Percentiles rank a stretch among this genome's conserved stretches.
Evolutionary conservation across 2,797 vertebrate species (phyloP).

Genomic region (Hydrophis major): DNA sequence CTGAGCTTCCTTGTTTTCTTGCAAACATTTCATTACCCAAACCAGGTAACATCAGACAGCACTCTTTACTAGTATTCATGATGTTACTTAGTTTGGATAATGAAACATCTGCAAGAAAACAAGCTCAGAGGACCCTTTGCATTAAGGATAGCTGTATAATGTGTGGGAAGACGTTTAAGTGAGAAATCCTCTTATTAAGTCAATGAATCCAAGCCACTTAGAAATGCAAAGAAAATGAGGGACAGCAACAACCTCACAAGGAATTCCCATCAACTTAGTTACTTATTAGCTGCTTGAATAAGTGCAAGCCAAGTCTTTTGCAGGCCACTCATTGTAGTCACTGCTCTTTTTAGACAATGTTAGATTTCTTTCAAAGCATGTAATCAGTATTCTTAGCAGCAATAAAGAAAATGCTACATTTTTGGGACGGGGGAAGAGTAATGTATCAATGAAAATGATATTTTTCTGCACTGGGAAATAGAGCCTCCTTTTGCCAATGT

Average conservation of each 20-base stretch:
- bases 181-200: background rate
- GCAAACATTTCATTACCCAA: too few species aligned
- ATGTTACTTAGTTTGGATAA: too few species aligned
- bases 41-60: too few species aligned
- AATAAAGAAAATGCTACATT: background rate
- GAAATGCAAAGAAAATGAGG: background rate
- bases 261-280: background rate
- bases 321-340: background rate
- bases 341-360: background rate
- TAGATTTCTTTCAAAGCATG: background rate
- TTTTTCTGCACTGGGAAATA: background rate
- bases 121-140: too few species aligned
- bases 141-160: background rate
- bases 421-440: background rate
- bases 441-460: background rate
- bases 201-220: background rate
- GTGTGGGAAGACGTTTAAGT: background rate
- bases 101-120: too few species aligned
- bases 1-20: too few species aligned
- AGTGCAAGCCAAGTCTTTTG: background rate
- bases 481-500: background rate
- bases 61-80: too few species aligned
- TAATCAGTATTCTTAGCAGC: background rate
- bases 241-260: background rate
- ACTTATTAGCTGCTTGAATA: background rate